A percentile compares a stretch with the other conserved stretches of the same genome.
Evolutionary conservation across 2,797 vertebrate genomes (phyloP).

Genomic region (Dendrocincla tyrannina): DNA sequence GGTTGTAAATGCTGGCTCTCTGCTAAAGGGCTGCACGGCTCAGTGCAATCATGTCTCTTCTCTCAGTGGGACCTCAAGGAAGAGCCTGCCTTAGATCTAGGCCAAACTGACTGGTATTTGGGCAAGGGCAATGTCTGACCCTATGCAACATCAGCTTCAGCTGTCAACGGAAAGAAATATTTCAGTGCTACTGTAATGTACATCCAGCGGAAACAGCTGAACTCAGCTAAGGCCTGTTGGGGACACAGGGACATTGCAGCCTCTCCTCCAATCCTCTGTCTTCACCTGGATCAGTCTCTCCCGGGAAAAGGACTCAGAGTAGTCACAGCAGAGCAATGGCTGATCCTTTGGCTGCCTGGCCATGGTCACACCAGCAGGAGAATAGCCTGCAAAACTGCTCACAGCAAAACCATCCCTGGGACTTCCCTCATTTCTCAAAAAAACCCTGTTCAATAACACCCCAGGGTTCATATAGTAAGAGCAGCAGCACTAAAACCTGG

Average conservation of each 20-base stretch:
- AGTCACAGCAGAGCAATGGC: neutral
- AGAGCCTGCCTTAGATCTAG: neutral
- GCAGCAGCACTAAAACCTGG: neutral
- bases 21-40: neutral
- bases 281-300: neutral
- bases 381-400: neutral
- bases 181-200: neutral
- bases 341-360: neutral
- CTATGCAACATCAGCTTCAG: neutral
- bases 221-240: neutral
- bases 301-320: neutral
- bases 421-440: neutral
- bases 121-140: neutral
- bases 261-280: neutral
- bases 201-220: neutral
- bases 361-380: fast-evolving
- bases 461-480: neutral
- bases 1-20: neutral
- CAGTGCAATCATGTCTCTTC: neutral
- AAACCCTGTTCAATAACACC: neutral
- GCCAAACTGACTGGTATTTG: neutral
- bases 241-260: neutral
- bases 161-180: neutral
- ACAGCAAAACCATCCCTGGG: neutral
- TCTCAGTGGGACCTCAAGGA: neutral